A percentile compares a stretch with the other conserved stretches of the same genome.
phyloP scores from a whole-genome alignment of 2,113 vertebrate genomes.

The Pseudorectes ferrugineus region DNA sequence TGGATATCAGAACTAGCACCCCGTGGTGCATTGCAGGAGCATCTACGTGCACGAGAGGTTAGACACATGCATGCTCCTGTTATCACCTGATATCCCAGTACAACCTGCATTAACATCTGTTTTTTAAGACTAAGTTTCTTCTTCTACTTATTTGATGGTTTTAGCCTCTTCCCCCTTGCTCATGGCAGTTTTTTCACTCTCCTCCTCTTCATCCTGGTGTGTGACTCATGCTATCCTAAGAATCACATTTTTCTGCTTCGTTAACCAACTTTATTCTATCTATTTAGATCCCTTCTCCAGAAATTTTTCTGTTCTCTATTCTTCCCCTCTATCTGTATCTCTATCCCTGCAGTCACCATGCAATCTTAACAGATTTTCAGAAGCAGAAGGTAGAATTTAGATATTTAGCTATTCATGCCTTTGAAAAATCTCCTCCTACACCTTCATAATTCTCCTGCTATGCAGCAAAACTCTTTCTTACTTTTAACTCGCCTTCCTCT shows the following conservation, averaged over 20 bases:
- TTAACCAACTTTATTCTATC: background rate
- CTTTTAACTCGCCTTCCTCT: background rate
- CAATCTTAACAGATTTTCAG: background rate
- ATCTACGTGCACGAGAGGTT: background rate
- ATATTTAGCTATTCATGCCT: background rate
- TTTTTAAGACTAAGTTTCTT: background rate
- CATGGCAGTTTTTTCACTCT: background rate
- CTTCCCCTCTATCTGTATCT: background rate
- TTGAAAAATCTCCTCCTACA: constrained; percentile 17
- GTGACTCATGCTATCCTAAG: background rate
- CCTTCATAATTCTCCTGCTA: background rate
- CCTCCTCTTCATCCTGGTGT: background rate
- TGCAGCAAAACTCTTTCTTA: background rate
- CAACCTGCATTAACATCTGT: background rate
- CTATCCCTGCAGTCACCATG: background rate
- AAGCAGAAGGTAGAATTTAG: background rate
- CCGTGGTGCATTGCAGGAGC: background rate
- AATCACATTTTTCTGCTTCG: background rate
- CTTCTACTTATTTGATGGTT: background rate
- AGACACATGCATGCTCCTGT: background rate
- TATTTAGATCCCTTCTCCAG: background rate
- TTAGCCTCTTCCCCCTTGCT: background rate
- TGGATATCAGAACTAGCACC: background rate
- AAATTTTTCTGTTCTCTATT: background rate
- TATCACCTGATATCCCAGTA: background rate